Evolutionary conservation across 2,888 invertebrate genomes (phyloP), one percentile per base, ranked within the genome.

Genomic region (Mechanitis mazaeus): DNA sequence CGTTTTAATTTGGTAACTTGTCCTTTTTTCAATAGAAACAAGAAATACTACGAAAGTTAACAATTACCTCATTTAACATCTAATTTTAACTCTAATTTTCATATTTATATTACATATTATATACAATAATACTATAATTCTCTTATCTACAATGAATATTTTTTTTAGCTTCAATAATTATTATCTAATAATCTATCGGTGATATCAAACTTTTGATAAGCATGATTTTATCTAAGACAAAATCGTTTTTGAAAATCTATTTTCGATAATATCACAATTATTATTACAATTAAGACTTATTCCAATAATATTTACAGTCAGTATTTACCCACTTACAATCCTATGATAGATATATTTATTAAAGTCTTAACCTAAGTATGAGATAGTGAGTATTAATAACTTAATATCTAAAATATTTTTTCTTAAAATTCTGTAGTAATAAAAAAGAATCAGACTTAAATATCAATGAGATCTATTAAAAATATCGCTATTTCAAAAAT

Each of bases 231-330:
- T 42, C 11, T 31, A 50, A n/a, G 50, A 50, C 31, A 50, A 50
- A 50, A 50, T 50, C 50, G 31, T 2, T 28, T 20, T 31, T n/a
- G 9, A 50, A 50, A 50, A 50, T 31, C 28, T 50, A 50, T 31
- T 50, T 12, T 6, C 31, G 31, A 50, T 50, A 50, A 50, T 50
- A 50, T 50, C 50, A 50, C 50, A 50, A 50, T 50, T 50, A 50
- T 50, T 50, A 31, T n/a, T 50, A 31, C 9, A 31, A 31, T 31
- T 31, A 50, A 50, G 7, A 50, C 6, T 31, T 31, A 31, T 50
- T 7, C 9, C 6, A 42, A 42, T 42, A 9, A 9, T 50, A 31
- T 50, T 50, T 31, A 50, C 28, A 50, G n/a, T 47, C 6, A n/a
- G 6, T n/a, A 50, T 31, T 42, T 42, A 50, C 11, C 11, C 50